Conservation (phyloP, 2,888 invertebrate species). For the Drosophila nigricruria region DNA sequence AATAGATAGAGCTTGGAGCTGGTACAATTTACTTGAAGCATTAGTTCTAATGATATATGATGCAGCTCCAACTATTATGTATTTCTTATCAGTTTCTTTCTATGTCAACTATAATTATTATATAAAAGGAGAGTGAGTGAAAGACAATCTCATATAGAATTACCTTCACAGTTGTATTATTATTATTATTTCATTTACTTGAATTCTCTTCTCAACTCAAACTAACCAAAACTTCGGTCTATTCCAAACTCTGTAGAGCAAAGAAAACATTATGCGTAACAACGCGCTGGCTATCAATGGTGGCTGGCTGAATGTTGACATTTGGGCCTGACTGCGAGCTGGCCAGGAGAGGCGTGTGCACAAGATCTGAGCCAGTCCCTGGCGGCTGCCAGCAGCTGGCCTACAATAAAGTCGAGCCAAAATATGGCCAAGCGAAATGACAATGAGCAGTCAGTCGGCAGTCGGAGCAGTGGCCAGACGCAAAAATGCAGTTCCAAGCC, state of each 20-base stretch:
- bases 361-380: slow-evolving; percentile 22
- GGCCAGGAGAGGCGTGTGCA: slow-evolving; percentile 34
- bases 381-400: slow-evolving; percentile 34
- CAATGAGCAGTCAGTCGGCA: slow-evolving; percentile 70
- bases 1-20: too few species aligned
- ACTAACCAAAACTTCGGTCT: neutral
- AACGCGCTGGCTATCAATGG: slow-evolving; percentile 32
- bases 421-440: slow-evolving; percentile 71
- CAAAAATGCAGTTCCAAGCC: slow-evolving; percentile 63
- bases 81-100: too few species aligned
- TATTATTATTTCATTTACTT: too few species aligned
- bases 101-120: too few species aligned
- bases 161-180: too few species aligned
- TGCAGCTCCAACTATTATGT: too few species aligned
- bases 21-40: too few species aligned
- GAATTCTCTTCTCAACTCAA: too few species aligned
- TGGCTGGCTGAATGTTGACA: slow-evolving; percentile 42
- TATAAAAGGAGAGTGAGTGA: too few species aligned
- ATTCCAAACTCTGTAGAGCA: neutral
- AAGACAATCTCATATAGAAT: too few species aligned
- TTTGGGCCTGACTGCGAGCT: slow-evolving; percentile 35
- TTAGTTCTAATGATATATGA: too few species aligned
- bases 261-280: slow-evolving; percentile 66
- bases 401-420: slow-evolving; percentile 69
- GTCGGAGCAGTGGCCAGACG: slow-evolving; percentile 53